phyloP scores from a whole-genome alignment of 2,888 invertebrate species.

The Drosophila siamana region DNA sequence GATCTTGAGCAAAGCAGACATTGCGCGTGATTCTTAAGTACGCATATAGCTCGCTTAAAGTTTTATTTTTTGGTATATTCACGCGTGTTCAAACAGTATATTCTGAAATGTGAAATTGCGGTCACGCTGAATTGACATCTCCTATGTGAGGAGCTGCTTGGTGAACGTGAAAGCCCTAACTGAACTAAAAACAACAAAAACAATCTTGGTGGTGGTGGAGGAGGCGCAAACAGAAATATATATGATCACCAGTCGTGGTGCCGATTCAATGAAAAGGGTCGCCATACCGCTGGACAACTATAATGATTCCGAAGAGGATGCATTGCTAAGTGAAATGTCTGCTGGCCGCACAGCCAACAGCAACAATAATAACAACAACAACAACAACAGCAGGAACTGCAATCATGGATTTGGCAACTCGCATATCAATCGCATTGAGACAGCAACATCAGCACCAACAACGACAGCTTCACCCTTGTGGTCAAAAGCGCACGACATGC shows the following conservation, averaged over 20 bases:
- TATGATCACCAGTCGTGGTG: slow-evolving; percentile 44
- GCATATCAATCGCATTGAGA: slow-evolving; percentile 18
- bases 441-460: background rate
- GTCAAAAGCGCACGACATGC: slow-evolving; percentile 36
- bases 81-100: background rate
- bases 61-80: background rate
- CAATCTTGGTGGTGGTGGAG: slow-evolving; percentile 41
- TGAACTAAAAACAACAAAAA: slow-evolving; percentile 48
- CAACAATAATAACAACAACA: slow-evolving; percentile 6
- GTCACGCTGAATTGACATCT: slow-evolving; percentile 52
- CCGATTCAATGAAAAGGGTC: slow-evolving; percentile 58
- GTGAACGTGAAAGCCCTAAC: slow-evolving; percentile 48
- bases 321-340: slow-evolving; percentile 21
- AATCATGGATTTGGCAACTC: slow-evolving; percentile 13
- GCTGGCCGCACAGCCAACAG: slow-evolving; percentile 13
- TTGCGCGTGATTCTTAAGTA: background rate
- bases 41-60: too few species aligned
- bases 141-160: slow-evolving; percentile 24
- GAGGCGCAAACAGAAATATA: slow-evolving; percentile 43
- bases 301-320: slow-evolving; percentile 50
- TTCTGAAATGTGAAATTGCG: slow-evolving; percentile 16
- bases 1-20: background rate
- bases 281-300: slow-evolving; percentile 39
- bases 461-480: slow-evolving; percentile 9
- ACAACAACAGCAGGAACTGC: slow-evolving; percentile 1